These are phyloP conservation scores for Drosophila nigricruria DNA, from an alignment of 2,888 invertebrate genomes.

Conservation along the genomic window DNA sequence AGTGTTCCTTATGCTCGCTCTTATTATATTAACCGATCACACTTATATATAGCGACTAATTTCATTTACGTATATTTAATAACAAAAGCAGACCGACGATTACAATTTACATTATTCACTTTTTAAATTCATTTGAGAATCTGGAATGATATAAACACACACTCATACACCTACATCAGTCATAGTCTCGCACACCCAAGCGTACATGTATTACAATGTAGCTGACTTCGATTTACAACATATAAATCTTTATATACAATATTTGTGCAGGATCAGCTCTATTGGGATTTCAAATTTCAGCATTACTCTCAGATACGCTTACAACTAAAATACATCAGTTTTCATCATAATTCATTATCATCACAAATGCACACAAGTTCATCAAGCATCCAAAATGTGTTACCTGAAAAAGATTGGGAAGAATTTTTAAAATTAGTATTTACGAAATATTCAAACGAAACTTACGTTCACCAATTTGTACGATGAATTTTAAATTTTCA, in stretches of 20 bases:
- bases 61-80: neutral
- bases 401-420: conserved; percentile 20
- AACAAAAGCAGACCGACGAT: conserved; percentile 43
- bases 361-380: conserved; percentile 43
- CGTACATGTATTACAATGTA: conserved; percentile 10
- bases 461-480: conserved; percentile 70
- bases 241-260: conserved; percentile 45
- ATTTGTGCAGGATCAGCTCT: conserved; percentile 62
- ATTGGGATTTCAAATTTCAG: conserved; percentile 12
- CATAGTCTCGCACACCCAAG: conserved; percentile 46
- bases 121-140: conserved; percentile 12
- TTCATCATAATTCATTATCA: conserved; percentile 46
- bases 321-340: conserved; percentile 35
- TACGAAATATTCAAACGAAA: conserved; percentile 15
- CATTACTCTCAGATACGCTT: conserved; percentile 37
- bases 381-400: conserved; percentile 40
- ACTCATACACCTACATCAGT: conserved; percentile 41
- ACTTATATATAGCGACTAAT: conserved; percentile 19
- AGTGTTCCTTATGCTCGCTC: neutral
- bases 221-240: conserved; percentile 36
- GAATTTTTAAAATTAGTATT: neutral
- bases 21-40: conserved; percentile 4
- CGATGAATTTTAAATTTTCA: conserved; percentile 48
- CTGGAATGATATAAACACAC: conserved; percentile 62
- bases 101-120: conserved; percentile 12